Conservation (phyloP, 2,888 invertebrate species). For the Orthosia cruda region DNA sequence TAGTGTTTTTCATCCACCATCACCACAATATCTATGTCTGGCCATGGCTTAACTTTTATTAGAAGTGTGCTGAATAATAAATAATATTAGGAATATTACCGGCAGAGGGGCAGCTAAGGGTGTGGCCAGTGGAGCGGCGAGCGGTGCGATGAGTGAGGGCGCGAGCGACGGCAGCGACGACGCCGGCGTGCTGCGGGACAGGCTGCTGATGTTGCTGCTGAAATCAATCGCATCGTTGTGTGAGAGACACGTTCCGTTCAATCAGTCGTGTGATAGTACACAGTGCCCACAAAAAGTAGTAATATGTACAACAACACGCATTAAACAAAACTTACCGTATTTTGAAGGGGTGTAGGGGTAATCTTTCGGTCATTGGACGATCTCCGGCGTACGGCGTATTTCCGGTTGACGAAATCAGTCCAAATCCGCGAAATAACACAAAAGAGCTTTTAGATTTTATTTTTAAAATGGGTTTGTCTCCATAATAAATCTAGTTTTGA, state of each 20-base stretch:
- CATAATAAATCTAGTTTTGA: neutral
- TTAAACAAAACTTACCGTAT: conserved; percentile 31
- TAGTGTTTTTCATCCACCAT: neutral
- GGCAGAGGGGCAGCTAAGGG: conserved; percentile 78
- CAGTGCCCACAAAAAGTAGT: conserved; percentile 16
- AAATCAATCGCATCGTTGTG: conserved; percentile 58
- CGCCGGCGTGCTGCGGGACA: conserved; percentile 94
- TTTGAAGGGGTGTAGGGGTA: conserved; percentile 18
- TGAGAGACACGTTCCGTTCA: conserved; percentile 42
- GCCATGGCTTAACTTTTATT: neutral
- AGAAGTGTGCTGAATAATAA: neutral
- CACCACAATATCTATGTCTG: neutral
- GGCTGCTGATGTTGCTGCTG: conserved; percentile 96
- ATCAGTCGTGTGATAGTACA: conserved; percentile 32
- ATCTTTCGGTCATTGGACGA: conserved; percentile 14
- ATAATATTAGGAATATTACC: conserved; percentile 68
- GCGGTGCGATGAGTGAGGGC: conserved; percentile 79
- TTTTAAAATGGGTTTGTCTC: neutral
- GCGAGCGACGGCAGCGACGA: conserved; percentile 81
- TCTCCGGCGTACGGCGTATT: conserved; percentile 20
- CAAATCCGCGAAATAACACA: conserved; percentile 47
- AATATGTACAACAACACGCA: conserved; percentile 44
- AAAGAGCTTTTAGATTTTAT: conserved; percentile 25
- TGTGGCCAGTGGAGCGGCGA: conserved; percentile 81
- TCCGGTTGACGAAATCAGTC: conserved; percentile 27